These are phyloP conservation scores for Philaenus spumarius DNA, from an alignment of 1,140 invertebrate genomes.

Conservation along the genomic window DNA sequence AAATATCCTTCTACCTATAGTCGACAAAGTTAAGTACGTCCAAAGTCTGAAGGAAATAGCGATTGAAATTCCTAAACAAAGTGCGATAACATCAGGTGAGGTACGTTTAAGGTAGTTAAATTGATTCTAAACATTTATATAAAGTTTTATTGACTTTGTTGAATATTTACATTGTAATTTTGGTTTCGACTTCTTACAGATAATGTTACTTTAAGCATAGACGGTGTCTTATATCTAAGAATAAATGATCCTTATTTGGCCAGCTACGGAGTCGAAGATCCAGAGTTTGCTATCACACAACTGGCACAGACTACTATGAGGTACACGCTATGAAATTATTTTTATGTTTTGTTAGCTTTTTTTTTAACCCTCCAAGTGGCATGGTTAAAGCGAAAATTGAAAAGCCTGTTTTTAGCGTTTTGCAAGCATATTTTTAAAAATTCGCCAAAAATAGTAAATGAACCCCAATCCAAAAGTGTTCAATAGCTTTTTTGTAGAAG, in stretches of 20 bases:
- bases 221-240: constrained; percentile 94
- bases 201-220: constrained; percentile 94
- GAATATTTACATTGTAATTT: too few relatives aligned
- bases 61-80: constrained; percentile 98
- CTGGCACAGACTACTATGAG: constrained; percentile 98
- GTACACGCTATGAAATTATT: constrained; percentile 29
- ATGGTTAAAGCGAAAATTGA: too few relatives aligned
- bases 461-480: too few relatives aligned
- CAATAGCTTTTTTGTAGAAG: too few relatives aligned
- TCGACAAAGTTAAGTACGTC: constrained; percentile 95
- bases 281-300: constrained; percentile 98
- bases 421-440: too few relatives aligned
- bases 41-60: constrained; percentile 99
- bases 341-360: too few relatives aligned
- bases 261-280: constrained; percentile 99
- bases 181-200: constrained; percentile 48
- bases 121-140: not conserved
- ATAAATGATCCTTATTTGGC: constrained; percentile 88
- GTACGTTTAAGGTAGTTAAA: constrained; percentile 9
- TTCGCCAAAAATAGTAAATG: too few relatives aligned
- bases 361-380: too few relatives aligned
- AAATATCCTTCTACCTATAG: constrained; percentile 81
- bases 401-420: too few relatives aligned
- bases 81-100: constrained; percentile 85
- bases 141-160: not conserved